Conservation (phyloP, 2,888 invertebrate genomes). For the Drosophila maculinotata region DNA sequence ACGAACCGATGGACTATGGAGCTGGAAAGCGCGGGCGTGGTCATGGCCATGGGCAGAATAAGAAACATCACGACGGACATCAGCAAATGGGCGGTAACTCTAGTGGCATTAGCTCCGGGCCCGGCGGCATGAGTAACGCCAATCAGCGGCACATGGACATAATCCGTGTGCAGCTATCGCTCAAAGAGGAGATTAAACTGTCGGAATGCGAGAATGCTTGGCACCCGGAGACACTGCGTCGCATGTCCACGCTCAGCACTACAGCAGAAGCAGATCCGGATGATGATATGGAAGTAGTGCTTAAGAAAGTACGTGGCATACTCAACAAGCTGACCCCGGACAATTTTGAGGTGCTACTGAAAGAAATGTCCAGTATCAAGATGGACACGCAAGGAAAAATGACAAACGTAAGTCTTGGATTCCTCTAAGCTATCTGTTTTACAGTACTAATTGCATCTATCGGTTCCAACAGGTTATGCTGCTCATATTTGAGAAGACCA, state of each 20-base stretch:
- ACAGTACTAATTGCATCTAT: not conserved
- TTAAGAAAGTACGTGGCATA: slow-evolving; percentile 83
- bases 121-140: slow-evolving; percentile 35
- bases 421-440: not conserved
- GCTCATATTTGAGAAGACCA: slow-evolving; percentile 83
- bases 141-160: slow-evolving; percentile 77
- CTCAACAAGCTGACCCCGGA: slow-evolving; percentile 83
- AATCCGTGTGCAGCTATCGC: slow-evolving; percentile 81
- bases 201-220: slow-evolving; percentile 83
- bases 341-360: slow-evolving; percentile 82
- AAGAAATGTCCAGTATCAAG: slow-evolving; percentile 79
- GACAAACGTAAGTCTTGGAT: slow-evolving; percentile 70
- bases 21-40: slow-evolving; percentile 73
- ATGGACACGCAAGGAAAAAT: slow-evolving; percentile 80
- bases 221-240: slow-evolving; percentile 79
- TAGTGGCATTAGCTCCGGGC: slow-evolving; percentile 34
- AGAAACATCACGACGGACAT: slow-evolving; percentile 73
- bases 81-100: slow-evolving; percentile 54
- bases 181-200: slow-evolving; percentile 83
- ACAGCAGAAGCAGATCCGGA: slow-evolving; percentile 45
- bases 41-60: slow-evolving; percentile 54
- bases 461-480: slow-evolving; percentile 77
- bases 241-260: slow-evolving; percentile 50
- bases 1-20: slow-evolving; percentile 77
- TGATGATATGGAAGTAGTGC: slow-evolving; percentile 74